Evolutionary conservation across 2,888 invertebrate species (phyloP), one percentile per base, ranked within the genome.

Genomic region (Sarcophaga caerulescens): DNA sequence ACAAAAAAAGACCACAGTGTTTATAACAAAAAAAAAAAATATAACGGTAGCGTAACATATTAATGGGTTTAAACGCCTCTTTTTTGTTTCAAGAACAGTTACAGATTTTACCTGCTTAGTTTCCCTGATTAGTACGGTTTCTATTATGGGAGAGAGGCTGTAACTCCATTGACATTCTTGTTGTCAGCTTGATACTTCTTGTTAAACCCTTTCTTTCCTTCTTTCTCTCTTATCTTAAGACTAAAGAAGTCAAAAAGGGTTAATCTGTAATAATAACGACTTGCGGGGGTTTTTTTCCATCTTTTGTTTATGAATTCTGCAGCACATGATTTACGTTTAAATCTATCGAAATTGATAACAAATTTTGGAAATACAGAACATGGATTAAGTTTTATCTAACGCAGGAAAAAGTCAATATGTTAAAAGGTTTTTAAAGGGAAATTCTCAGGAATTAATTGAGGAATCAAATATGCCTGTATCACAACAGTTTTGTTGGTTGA

Each of bases 51-150:
- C 88, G 89, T 89, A 88, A 87, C 87, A 88, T 82, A 86, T 85
- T 90, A 91, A 91, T 91, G 90, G 90, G 89, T 87, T 91, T 91
- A 91, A 86, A 90, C 91, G 90, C 89, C 90, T 90, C 89, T 88
- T 89, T 89, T 71, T 65, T 68, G 10, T 45, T 63, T 60, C 57
- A 25, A 71, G 35, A 10, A 35, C 35, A 8, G 10, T 70, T 63
- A 12, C 11, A 19, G 23, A n/a, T 59, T 81, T 73, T 52, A 80
- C 73, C 73, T 73, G 73, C 44, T 10, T 59, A 25, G 12, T 14
- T 47, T 14, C 14, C 47, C 4, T 14, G 12, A 12, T 14, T 35
- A 35, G 35, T 35, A 35, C 2, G 35, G 35, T 35, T 35, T 35
- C 35, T 10, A 35, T 35, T 35, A 35, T 35, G 17, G 12, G 17